phyloP scores from a whole-genome alignment of 1,140 invertebrate species.

The Drosophila ohnishii region DNA sequence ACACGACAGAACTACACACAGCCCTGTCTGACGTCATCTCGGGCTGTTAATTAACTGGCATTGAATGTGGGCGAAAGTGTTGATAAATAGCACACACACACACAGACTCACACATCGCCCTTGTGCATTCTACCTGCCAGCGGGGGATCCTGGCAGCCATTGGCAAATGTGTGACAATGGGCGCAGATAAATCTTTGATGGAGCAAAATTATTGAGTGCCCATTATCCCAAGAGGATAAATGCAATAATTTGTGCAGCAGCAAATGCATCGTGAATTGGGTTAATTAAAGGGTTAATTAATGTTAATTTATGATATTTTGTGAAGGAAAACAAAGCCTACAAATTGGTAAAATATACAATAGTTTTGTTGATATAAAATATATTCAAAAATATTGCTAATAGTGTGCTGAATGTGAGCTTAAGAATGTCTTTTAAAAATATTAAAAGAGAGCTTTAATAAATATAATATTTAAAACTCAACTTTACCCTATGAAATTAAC shows the following conservation, averaged over 20 bases:
- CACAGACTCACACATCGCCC: not conserved
- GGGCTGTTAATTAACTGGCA: conserved; percentile 57
- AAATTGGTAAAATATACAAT: not conserved
- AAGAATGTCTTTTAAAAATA: not conserved
- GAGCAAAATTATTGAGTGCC: not conserved
- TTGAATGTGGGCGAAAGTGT: conserved; percentile 48
- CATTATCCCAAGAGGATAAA: conserved; percentile 1
- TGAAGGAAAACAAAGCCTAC: not conserved
- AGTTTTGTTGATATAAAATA: not conserved
- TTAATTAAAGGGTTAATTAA: not conserved
- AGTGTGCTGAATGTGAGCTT: not conserved
- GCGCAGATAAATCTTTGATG: conserved; percentile 13
- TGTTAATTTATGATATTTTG: not conserved
- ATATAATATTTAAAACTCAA: not conserved
- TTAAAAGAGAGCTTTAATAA: not conserved
- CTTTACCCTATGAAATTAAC: not conserved
- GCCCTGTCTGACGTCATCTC: conserved; percentile 54
- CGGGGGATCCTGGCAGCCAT: conserved; percentile 48
- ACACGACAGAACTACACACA: conserved; percentile 8
- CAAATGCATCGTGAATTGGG: not conserved
- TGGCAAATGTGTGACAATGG: conserved; percentile 51
- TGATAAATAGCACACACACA: conserved; percentile 39
- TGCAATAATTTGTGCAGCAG: not conserved
- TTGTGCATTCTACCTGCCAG: conserved; percentile 45
- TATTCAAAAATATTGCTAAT: not conserved